Percentiles rank a stretch among this genome's conserved stretches.
Conservation (phyloP, 1,140 invertebrate species). For the Homalodisca vitripennis region DNA sequence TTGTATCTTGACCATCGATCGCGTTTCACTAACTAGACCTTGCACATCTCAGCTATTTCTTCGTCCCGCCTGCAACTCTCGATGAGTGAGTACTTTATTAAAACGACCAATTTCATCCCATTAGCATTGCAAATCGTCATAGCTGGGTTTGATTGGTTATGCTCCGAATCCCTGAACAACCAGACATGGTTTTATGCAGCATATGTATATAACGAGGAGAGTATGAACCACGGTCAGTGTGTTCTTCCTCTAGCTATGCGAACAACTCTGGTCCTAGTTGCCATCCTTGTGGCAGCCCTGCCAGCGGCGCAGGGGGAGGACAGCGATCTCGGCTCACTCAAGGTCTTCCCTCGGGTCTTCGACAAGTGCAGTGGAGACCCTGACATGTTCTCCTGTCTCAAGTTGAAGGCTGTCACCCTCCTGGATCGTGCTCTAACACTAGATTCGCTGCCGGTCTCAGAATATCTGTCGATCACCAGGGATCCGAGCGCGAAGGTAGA, state of each 20-base stretch:
- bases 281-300: not conserved
- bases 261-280: not conserved
- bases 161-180: not conserved
- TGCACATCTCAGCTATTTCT: no score
- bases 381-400: constrained; percentile 69
- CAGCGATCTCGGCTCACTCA: not conserved
- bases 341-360: constrained; percentile 59
- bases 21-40: no score
- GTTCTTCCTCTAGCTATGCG: not conserved
- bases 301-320: not conserved
- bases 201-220: not conserved
- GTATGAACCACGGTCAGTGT: not conserved
- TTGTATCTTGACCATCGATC: no score
- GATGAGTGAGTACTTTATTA: no score
- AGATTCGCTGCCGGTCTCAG: constrained; percentile 58
- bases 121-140: constrained; percentile 3
- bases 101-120: not conserved
- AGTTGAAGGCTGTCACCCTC: constrained; percentile 69
- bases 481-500: constrained; percentile 40
- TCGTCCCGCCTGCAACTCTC: no score
- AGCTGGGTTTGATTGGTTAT: constrained; percentile 16
- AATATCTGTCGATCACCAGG: constrained; percentile 67
- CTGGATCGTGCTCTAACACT: constrained; percentile 64
- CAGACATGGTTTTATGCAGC: no score
- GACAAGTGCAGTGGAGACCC: constrained; percentile 62